Conservation (phyloP, 2,888 invertebrate genomes). For the Cancer borealis region DNA sequence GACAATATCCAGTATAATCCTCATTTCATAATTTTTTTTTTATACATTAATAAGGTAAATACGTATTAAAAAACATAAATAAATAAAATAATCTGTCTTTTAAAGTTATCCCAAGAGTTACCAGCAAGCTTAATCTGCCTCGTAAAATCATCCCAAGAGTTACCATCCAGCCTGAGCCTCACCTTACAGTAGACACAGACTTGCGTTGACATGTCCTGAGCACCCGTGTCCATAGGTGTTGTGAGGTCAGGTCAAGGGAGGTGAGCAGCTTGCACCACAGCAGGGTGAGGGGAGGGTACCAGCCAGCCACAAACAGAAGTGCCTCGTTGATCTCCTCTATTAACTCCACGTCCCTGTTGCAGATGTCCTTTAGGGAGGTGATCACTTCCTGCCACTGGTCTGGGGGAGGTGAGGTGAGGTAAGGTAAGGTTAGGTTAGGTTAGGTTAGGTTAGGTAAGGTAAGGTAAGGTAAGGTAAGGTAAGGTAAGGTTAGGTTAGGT, state of each 20-base stretch:
- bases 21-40: no score
- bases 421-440: background rate
- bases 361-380: slow-evolving; percentile 69
- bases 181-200: slow-evolving; percentile 79
- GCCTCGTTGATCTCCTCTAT: slow-evolving; percentile 82
- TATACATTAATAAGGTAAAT: no score
- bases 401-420: background rate
- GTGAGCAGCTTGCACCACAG: slow-evolving; percentile 90
- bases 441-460: no score
- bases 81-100: background rate
- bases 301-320: slow-evolving; percentile 83
- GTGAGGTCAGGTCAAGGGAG: slow-evolving; percentile 86
- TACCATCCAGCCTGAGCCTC: slow-evolving; percentile 67
- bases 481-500: no score
- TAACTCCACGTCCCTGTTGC: slow-evolving; percentile 64
- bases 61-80: no score
- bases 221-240: slow-evolving; percentile 85
- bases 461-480: no score
- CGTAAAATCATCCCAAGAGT: background rate
- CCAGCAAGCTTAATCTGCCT: slow-evolving; percentile 51
- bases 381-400: slow-evolving; percentile 74
- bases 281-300: slow-evolving; percentile 86
- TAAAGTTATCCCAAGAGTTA: background rate
- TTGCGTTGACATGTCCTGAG: slow-evolving; percentile 80
- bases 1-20: background rate